These are phyloP conservation scores for Coreoperca whiteheadi DNA, from an alignment of 2,113 vertebrate genomes.

Conservation along the genomic window DNA sequence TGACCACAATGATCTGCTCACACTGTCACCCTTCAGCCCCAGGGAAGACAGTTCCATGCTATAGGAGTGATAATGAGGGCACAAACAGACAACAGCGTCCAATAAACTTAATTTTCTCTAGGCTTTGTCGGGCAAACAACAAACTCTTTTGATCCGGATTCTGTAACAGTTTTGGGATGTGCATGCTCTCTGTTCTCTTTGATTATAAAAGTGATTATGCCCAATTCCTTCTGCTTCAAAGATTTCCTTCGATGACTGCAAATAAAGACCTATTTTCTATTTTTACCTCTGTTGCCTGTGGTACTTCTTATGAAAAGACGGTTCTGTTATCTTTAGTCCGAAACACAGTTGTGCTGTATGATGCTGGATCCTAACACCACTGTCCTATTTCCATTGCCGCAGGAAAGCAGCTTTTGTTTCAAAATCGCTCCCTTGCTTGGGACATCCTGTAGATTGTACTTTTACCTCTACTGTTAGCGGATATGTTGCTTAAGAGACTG, in stretches of 20 bases:
- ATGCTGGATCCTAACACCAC: neutral
- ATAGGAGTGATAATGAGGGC: constrained; percentile 6
- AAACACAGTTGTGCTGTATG: neutral
- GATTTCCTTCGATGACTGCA: neutral
- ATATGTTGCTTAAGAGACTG: neutral
- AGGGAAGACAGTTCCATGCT: neutral
- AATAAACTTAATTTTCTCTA: neutral
- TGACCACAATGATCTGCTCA: neutral
- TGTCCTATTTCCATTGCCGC: constrained; percentile 9
- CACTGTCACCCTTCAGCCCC: neutral
- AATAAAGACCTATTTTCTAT: constrained; percentile 9
- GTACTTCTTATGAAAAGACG: constrained; percentile 1
- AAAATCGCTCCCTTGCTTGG: neutral
- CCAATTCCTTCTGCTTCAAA: constrained; percentile 14
- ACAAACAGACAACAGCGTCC: neutral
- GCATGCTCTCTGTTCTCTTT: neutral
- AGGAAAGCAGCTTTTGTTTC: constrained; percentile 18
- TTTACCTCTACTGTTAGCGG: neutral
- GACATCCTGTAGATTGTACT: neutral
- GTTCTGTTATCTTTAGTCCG: constrained; percentile 8
- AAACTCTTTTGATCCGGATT: neutral
- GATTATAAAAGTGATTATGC: constrained; percentile 22
- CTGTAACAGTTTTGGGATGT: neutral
- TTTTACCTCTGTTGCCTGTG: constrained; percentile 20
- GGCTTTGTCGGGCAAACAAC: neutral